Evolutionary conservation across 2,888 invertebrate genomes (phyloP).

Genomic region (Patella depressa): DNA sequence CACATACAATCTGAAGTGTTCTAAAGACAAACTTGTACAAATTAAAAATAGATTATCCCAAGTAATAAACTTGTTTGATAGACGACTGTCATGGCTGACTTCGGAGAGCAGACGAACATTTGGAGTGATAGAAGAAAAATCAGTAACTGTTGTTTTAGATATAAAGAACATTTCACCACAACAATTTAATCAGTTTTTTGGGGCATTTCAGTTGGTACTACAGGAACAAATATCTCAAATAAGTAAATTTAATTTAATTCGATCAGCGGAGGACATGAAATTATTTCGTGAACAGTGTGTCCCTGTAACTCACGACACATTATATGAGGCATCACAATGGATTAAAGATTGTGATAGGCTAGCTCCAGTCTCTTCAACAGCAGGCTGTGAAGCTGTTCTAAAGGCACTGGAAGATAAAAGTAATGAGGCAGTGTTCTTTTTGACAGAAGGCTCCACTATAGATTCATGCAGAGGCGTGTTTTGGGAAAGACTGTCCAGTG

Average conservation of each 20-base stretch:
- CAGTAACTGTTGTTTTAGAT: conserved; percentile 67
- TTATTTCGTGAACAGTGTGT: conserved; percentile 62
- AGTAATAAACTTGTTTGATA: conserved; percentile 62
- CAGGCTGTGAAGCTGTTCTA: conserved; percentile 67
- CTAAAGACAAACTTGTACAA: conserved; percentile 62
- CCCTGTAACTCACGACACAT: conserved; percentile 66
- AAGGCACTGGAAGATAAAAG: conserved; percentile 63
- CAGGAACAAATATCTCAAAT: conserved; percentile 67
- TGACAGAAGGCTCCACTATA: conserved; percentile 68
- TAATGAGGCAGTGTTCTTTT: conserved; percentile 68
- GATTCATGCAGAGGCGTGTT: conserved; percentile 66
- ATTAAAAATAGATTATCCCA: conserved; percentile 62
- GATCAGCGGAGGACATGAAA: conserved; percentile 66
- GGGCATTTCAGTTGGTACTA: conserved; percentile 64
- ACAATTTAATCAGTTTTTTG: conserved; percentile 68
- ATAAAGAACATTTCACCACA: conserved; percentile 67
- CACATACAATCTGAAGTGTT: conserved; percentile 67
- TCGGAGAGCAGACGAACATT: conserved; percentile 69
- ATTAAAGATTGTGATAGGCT: conserved; percentile 62
- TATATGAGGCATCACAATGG: conserved; percentile 69
- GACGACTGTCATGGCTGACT: conserved; percentile 70
- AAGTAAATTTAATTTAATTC: conserved; percentile 69
- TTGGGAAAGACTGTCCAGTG: conserved; percentile 62
- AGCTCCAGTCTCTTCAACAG: conserved; percentile 61
- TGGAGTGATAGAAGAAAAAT: conserved; percentile 69